A percentile compares a stretch with the other conserved stretches of the same genome.
phyloP scores from a whole-genome alignment of 2,113 vertebrate genomes.

The Charadrius vociferus region DNA sequence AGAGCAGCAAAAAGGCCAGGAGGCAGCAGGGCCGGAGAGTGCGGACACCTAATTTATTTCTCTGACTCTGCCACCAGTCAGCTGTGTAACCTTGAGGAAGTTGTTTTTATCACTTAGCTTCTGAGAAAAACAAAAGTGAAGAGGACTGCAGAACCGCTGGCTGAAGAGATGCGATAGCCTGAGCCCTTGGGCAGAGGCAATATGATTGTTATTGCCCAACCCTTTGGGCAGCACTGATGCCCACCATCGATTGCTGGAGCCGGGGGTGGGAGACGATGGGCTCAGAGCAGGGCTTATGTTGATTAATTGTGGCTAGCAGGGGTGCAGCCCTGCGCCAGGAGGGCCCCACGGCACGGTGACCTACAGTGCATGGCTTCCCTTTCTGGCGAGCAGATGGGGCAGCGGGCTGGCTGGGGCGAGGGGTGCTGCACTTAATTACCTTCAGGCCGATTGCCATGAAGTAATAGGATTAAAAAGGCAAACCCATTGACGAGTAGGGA shows the following conservation, averaged over 20 bases:
- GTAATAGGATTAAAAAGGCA: background rate
- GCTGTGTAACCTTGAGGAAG: background rate
- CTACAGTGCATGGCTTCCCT: background rate
- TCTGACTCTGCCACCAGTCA: background rate
- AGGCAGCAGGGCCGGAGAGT: background rate
- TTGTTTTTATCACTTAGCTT: background rate
- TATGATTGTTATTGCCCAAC: background rate
- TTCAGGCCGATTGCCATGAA: background rate
- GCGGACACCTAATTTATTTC: background rate
- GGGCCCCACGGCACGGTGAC: fast-evolving
- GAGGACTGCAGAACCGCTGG: background rate
- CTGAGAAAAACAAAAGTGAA: background rate
- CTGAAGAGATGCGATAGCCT: fast-evolving
- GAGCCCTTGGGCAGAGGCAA: background rate
- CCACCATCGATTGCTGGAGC: background rate
- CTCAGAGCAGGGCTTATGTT: fast-evolving
- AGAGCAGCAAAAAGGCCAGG: background rate
- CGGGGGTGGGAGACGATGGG: fast-evolving
- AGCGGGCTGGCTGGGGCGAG: fast-evolving
- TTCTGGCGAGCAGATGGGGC: fast-evolving
- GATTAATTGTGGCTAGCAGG: background rate
- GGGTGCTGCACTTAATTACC: background rate
- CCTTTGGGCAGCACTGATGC: background rate
- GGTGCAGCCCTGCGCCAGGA: background rate
- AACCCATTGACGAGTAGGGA: background rate